Evolutionary conservation across 1,140 invertebrate species (phyloP), one percentile per base, ranked within the genome.

Genomic region (Onthophagus taurus): DNA sequence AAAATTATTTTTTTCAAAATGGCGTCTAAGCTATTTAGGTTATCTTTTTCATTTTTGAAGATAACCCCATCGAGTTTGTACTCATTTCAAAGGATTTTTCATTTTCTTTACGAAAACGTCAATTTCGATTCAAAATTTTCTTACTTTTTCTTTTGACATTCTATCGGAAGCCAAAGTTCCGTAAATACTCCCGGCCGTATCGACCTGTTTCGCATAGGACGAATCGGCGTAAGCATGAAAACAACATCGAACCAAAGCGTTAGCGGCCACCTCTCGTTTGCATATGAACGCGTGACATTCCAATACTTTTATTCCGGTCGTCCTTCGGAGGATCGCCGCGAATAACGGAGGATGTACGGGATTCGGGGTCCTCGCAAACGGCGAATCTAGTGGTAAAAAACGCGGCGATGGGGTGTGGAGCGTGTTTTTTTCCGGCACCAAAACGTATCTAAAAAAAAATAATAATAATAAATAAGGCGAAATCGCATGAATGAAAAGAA

Each of bases 251-350:
- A 95, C 90, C 55, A 94, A 72, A 44, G 91, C 91, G 61, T 95
- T 95, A 23, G 90, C 90, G 4, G 91, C 90, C 63, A 90, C 88
- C 67, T 94, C 91, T 31, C 89, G 77, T 57, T 93, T 94, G 68
- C 94, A 97, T 54, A 99, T 92, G 66, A 99, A 99, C 18, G 92
- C 92, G 70, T 99, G 95, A 73, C 96, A 99, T 70, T 99, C 96
- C 8, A 99, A 74, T 11, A 99, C 92, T 71, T 97, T 98, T 51
- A 97, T 95, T n/a, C 96, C 95, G 6, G 88, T 89, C 2, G 93
- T 97, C 29, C 95, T 76, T 20, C 95, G 75, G 30, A 97, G 70
- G 34, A 99, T 97, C 43, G 92, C 92, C 20, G 95, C 92, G 68
- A 99, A 99, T 30, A 99, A 76, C 6, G 96, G 95, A 26, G 96